Percentiles rank a stretch among this genome's conserved stretches.
These are phyloP conservation scores for Volucella bombylans DNA, from an alignment of 2,888 invertebrate species.

Conservation along the genomic window DNA sequence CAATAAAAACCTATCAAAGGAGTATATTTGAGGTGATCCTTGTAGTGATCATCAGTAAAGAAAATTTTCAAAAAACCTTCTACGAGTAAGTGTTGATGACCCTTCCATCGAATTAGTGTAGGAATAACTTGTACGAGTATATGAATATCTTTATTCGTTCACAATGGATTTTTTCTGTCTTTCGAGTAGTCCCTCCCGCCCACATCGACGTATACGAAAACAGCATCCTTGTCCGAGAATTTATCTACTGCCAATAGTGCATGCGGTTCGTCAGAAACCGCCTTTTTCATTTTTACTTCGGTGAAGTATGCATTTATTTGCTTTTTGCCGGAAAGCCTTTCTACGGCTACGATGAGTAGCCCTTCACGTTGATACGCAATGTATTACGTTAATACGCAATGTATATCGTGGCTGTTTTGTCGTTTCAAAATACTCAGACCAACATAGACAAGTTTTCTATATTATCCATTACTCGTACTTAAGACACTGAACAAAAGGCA, in stretches of 20 bases:
- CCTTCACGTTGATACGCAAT: conserved; percentile 82
- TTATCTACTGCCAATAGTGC: conserved; percentile 85
- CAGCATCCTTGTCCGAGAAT: conserved; percentile 83
- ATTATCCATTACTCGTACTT: too few species aligned
- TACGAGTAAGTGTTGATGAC: conserved; percentile 88
- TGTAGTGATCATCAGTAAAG: conserved; percentile 82
- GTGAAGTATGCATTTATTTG: conserved; percentile 83
- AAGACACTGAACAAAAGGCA: too few species aligned
- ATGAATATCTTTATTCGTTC: conserved; percentile 86
- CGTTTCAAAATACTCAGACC: too few species aligned
- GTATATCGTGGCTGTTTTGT: too few species aligned
- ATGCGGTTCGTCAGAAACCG: conserved; percentile 87
- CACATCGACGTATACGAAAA: conserved; percentile 89
- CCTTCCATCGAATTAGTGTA: conserved; percentile 89
- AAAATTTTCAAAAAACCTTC: conserved; percentile 90
- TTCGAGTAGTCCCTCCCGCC: conserved; percentile 88
- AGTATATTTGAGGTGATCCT: too few species aligned
- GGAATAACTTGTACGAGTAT: conserved; percentile 87
- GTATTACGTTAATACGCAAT: too few species aligned
- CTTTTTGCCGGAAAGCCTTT: conserved; percentile 56
- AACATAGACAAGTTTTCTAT: too few species aligned
- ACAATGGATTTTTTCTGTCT: conserved; percentile 88
- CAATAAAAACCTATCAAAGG: too few species aligned
- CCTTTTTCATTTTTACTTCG: conserved; percentile 84
- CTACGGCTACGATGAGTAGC: conserved; percentile 83